Evolutionary conservation across 2,888 invertebrate genomes (phyloP), one percentile per base, ranked within the genome.

Genomic region (Isotomurus palustris): DNA sequence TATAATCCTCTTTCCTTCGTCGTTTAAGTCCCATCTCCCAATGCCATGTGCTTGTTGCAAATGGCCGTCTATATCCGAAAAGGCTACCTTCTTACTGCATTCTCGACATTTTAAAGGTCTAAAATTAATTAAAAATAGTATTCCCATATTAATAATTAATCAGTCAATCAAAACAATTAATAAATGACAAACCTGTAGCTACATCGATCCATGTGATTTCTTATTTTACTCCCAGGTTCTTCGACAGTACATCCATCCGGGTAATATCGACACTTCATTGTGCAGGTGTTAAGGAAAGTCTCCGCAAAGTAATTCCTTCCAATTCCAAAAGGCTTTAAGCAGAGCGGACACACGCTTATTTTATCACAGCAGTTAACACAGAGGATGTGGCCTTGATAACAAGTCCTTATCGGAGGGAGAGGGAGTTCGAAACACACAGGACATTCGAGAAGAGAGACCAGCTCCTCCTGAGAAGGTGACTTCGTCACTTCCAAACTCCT

Each of bases 401-500:
- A 68, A 4, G 64, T 64, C 25, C 60, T 29, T 28, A 68, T 65
- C 3, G 68, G 68, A 14, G 68, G 64, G 2, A 66, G 54, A 2
- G 63, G 60, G 6, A 68, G 53, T 28, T 68, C 63, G 17, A 68
- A 58, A 40, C 68, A 68, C 12, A 68, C 66, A 12, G 68, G 68
- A 56, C 68, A 68, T 43, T 68, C 68, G 17, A 68, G 35, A 8
- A 68, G 29, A 3, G 60, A 52, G 3, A 66, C 45, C 21, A 68
- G 21, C 19, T 66, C 60, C 8, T 66, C 64, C 49, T 58, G 50
- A 0, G 54, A 17, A 1, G 67, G 67, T 5, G 63, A 60, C 35
- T 49, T 28, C 10, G 62, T 45, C n/a, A 68, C 62, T 47, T 58
- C 62, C 21, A 56, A 41, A 19, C 32, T 57, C 32, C 67, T 67